Evolutionary conservation across 1,140 invertebrate species (phyloP), one percentile per base, ranked within the genome.

Genomic region (Bombus waltoni): DNA sequence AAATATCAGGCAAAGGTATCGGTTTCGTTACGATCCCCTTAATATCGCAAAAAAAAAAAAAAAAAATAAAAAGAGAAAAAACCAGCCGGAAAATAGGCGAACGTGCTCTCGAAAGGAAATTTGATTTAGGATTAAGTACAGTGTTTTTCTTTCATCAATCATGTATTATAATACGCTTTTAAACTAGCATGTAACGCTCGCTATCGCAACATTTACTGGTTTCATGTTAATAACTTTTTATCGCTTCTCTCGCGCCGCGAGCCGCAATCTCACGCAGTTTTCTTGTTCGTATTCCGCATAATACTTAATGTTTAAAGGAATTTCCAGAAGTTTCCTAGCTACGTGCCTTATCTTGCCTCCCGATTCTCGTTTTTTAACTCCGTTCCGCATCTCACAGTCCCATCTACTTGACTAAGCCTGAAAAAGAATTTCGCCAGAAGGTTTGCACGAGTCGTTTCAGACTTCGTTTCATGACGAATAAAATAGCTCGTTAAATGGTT

Each of bases 171-270:
- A 47, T 62, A 47, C 9, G 53, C 8, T 38, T 47, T 65, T 84
- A 78, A 71, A 42, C 9, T 32, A 59, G 22, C 82, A 62, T 71
- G 82, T 68, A 80, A 78, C 38, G 76, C 11, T 62, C 10, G 28
- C 62, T 84, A 84, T 84, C 83, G 66, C 15, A 0, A 11, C 68
- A 28, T 47, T 79, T 72, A 40, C 75, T 59, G 38, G 68, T 59
- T 62, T 72, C 76, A 44, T 80, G 78, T 84, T 84, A 79, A 79
- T 80, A 79, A 62, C n/a, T 57, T 28, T 59, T 84, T 84, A 84
- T 84, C 83, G 40, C 9, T 47, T 32, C 42, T 62, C 70, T 47
- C 53, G 70, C 38, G 53, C 65, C 53, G 35, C 47, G 8, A 22
- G 38, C 40, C 22, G 3, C 35, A 72, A 57, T 72, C 53, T 35